Conservation (phyloP, 2,113 vertebrate species). For the Strigops habroptila region DNA sequence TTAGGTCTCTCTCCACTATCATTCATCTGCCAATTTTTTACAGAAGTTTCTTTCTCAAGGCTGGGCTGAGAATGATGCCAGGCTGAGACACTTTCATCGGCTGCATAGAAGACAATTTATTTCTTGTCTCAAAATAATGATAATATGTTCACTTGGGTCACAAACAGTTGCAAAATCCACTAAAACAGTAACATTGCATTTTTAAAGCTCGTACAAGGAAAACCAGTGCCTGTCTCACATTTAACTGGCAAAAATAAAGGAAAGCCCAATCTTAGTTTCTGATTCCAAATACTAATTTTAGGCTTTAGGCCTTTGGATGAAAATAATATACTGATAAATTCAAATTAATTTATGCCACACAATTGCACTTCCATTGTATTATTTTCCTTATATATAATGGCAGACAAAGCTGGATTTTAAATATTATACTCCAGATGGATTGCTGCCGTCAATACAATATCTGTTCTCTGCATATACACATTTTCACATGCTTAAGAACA, state of each 20-base stretch:
- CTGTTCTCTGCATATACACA: neutral
- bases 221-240: constrained; percentile 10
- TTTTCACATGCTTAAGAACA: neutral
- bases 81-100: neutral
- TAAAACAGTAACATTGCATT: neutral
- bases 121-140: constrained; percentile 63
- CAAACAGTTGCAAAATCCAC: constrained; percentile 16
- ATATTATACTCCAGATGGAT: neutral
- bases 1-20: neutral
- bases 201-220: constrained; percentile 35
- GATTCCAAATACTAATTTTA: constrained; percentile 30
- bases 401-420: neutral
- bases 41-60: neutral
- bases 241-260: neutral
- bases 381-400: neutral
- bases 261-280: neutral
- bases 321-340: neutral
- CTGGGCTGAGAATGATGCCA: neutral
- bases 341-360: neutral
- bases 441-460: neutral
- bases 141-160: neutral
- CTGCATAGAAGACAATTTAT: constrained; percentile 60
- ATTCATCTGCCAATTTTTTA: neutral
- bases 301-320: neutral
- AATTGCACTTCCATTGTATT: neutral